Base-by-base conservation (phyloP, 2,888 invertebrate species). In the Vesta saturnalis region DNA sequence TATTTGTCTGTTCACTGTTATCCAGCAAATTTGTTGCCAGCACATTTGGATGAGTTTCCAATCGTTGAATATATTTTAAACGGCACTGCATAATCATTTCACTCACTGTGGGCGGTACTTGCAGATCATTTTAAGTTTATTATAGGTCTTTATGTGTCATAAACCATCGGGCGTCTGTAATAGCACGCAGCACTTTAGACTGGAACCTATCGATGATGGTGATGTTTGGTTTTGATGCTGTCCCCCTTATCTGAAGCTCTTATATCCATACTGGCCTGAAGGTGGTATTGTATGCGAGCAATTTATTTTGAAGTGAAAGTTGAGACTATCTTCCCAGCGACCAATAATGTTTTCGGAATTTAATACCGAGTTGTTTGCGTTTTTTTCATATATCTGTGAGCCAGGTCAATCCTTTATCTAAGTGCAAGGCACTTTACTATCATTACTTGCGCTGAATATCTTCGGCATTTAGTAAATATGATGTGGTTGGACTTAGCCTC, bases 171-270 rank as follows among this genome's bases (percentile, higher is more conserved):
- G 39, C 39, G 19, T 18, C 23, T 19, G 55, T 6, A 43, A 43
- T 43, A 10, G 12, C 43, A 10, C 12, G 43, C 43, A 43, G 43
- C 3, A 43, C 43, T 43, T 39, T 58, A 2, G 58, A 1, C 46
- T 58, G 43, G 18, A 58, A 58, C 18, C 58, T 39, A 2, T 58
- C 58, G 16, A 58, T 14, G 18, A 58, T 58, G n/a, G 21, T 15
- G 8, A 60, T 49, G 60, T 60, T 60, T 16, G 60, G 49, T 30
- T 60, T 52, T 49, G 30, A 52, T 16, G 60, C 49, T 16, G 22
- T 52, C 23, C 60, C 60, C 22, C 47, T 22, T 14, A 60, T 15
- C 49, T 60, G 60, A 4, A 60, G 16, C 60, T 23, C 47, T 19
- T 60, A 60, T 8, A n/a, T 43, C 43, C 39, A 59, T 59, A 43